phyloP scores from a whole-genome alignment of 2,888 invertebrate species.

The Harpagoxenus sublaevis region DNA sequence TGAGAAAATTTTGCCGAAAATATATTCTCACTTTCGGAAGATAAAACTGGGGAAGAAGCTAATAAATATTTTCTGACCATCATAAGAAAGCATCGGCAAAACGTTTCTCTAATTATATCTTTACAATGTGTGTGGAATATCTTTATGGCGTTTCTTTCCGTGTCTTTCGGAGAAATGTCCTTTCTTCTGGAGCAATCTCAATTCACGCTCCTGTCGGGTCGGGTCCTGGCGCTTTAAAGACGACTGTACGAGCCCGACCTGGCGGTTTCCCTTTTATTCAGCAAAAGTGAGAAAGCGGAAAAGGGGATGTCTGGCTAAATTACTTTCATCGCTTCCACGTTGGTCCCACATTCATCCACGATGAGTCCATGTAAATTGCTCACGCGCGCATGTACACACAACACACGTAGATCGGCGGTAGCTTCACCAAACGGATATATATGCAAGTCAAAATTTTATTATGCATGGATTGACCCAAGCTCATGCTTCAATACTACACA shows the following conservation, averaged over 20 bases:
- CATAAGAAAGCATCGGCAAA: neutral
- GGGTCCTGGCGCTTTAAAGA: slow-evolving; percentile 10
- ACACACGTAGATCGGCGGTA: slow-evolving; percentile 12
- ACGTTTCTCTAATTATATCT: neutral
- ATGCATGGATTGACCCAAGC: slow-evolving; percentile 80
- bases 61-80: neutral
- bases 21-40: neutral
- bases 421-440: slow-evolving; percentile 51
- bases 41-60: neutral
- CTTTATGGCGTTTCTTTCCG: neutral
- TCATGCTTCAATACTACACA: slow-evolving; percentile 76
- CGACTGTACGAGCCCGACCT: slow-evolving; percentile 18
- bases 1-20: neutral
- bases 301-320: slow-evolving; percentile 22
- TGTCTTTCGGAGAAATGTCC: neutral
- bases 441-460: slow-evolving; percentile 77
- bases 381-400: neutral
- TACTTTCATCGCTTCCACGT: slow-evolving; percentile 54
- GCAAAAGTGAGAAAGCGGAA: slow-evolving; percentile 25
- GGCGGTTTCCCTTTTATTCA: slow-evolving; percentile 36
- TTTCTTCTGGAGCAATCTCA: neutral
- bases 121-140: neutral
- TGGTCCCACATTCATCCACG: neutral
- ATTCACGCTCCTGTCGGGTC: neutral
- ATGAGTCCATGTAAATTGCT: slow-evolving; percentile 10